Evolutionary conservation across 2,113 vertebrate genomes (phyloP).

Genomic region (Grallaria varia): DNA sequence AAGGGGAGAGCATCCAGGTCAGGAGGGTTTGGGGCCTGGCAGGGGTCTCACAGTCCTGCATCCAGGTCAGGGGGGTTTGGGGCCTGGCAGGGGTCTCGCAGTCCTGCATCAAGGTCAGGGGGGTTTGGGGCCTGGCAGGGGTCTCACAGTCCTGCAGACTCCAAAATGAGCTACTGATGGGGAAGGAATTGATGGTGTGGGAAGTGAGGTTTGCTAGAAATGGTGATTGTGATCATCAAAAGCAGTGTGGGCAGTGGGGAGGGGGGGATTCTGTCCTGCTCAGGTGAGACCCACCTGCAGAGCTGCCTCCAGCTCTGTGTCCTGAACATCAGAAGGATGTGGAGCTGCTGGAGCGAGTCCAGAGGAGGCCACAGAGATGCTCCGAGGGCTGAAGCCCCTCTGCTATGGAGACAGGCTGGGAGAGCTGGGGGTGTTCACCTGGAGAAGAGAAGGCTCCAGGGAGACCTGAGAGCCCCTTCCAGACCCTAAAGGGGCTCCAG

Average conservation of each 20-base stretch:
- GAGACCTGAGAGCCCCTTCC: neutral
- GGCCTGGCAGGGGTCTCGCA: neutral
- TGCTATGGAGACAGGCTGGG: neutral
- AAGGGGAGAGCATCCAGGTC: conserved; percentile 87
- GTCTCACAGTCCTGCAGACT: neutral
- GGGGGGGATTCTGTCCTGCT: neutral
- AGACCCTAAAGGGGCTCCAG: neutral
- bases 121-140: neutral
- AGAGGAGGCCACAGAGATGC: rapidly evolving
- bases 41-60: neutral
- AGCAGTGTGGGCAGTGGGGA: neutral
- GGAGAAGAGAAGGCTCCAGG: neutral
- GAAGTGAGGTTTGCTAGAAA: neutral
- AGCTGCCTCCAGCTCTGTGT: neutral
- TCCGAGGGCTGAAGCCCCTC: neutral
- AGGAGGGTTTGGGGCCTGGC: neutral
- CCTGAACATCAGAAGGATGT: rapidly evolving
- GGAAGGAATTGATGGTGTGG: neutral
- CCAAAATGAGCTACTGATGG: neutral
- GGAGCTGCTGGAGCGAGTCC: neutral
- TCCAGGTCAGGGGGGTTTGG: neutral
- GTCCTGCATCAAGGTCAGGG: neutral
- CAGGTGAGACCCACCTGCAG: neutral
- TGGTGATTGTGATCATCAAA: neutral
- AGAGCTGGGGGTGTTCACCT: neutral